Conservation (phyloP, 1,140 invertebrate genomes). For the Hestina assimilis region DNA sequence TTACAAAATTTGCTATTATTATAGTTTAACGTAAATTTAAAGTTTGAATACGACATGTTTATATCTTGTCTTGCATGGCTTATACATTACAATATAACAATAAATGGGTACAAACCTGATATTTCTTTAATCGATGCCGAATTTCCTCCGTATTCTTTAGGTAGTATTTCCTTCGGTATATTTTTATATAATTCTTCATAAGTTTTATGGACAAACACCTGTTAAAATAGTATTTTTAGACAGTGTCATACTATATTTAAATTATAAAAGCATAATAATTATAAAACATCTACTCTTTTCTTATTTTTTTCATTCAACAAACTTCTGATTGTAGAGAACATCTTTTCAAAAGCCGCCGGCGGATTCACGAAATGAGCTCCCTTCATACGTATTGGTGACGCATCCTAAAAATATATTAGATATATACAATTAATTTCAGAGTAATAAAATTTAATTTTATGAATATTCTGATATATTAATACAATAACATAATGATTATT, state of each 20-base stretch:
- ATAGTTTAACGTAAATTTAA: too few relatives aligned
- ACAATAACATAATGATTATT: too few relatives aligned
- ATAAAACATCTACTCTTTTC: slow-evolving; percentile 35
- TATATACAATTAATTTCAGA: neutral
- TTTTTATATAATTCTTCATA: slow-evolving; percentile 57
- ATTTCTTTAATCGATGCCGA: slow-evolving; percentile 58
- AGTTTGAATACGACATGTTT: too few relatives aligned
- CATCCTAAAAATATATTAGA: slow-evolving; percentile 63
- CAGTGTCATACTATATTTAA: neutral
- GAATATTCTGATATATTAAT: too few relatives aligned
- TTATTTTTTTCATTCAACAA: slow-evolving; percentile 59
- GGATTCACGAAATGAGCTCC: slow-evolving; percentile 80
- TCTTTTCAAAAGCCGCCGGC: slow-evolving; percentile 66
- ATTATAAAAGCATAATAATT: neutral
- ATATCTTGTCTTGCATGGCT: too few relatives aligned
- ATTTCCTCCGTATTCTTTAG: slow-evolving; percentile 70
- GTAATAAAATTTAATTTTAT: too few relatives aligned
- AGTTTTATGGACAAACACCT: slow-evolving; percentile 37
- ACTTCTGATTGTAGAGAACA: slow-evolving; percentile 69
- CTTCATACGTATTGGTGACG: slow-evolving; percentile 79
- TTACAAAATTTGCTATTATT: too few relatives aligned
- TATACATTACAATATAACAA: slow-evolving; percentile 16
- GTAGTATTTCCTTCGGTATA: slow-evolving; percentile 60
- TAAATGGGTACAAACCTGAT: slow-evolving; percentile 39
- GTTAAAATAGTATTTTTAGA: neutral